Percentiles rank a stretch among this genome's conserved stretches.
phyloP scores from a whole-genome alignment of 2,797 vertebrate species.

The Centroberyx gerrardi region DNA sequence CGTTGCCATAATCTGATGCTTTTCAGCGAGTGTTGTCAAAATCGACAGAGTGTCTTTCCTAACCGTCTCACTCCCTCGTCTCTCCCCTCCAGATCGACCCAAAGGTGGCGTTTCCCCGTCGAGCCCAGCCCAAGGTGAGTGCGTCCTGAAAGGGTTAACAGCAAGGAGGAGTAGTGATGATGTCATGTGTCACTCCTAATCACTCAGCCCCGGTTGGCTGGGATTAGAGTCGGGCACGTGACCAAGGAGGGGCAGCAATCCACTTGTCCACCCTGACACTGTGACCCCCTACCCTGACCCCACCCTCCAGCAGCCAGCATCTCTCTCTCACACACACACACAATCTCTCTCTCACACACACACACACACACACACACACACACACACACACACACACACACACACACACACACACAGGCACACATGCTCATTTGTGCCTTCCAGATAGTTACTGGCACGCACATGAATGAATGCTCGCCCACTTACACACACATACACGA shows the following conservation, averaged over 20 bases:
- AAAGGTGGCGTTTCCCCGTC: slow-evolving; percentile 94
- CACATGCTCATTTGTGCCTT: neutral
- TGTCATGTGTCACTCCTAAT: slow-evolving; percentile 72
- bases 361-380: neutral
- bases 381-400: slow-evolving; percentile 30
- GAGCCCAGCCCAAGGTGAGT: slow-evolving; percentile 96
- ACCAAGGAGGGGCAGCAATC: slow-evolving; percentile 59
- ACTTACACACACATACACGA: neutral
- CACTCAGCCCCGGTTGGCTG: slow-evolving; percentile 59
- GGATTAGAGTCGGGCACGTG: slow-evolving; percentile 67
- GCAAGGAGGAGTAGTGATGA: slow-evolving; percentile 51
- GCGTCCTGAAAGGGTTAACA: slow-evolving; percentile 53
- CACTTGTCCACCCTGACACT: slow-evolving; percentile 67
- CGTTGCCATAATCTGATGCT: neutral
- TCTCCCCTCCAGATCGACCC: slow-evolving; percentile 91
- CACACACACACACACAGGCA: slow-evolving; percentile 10
- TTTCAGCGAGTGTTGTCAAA: neutral
- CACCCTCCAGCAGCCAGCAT: slow-evolving; percentile 19
- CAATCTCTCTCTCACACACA: too few species aligned
- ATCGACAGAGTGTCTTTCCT: neutral
- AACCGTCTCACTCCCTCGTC: slow-evolving; percentile 37
- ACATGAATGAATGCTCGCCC: neutral
- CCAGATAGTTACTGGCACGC: too few species aligned
- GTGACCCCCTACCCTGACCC: slow-evolving; percentile 66
- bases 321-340: neutral